Evolutionary conservation across 2,113 vertebrate genomes (phyloP), one percentile per base, ranked within the genome.

Genomic region (Tragelaphus strepsiceros): DNA sequence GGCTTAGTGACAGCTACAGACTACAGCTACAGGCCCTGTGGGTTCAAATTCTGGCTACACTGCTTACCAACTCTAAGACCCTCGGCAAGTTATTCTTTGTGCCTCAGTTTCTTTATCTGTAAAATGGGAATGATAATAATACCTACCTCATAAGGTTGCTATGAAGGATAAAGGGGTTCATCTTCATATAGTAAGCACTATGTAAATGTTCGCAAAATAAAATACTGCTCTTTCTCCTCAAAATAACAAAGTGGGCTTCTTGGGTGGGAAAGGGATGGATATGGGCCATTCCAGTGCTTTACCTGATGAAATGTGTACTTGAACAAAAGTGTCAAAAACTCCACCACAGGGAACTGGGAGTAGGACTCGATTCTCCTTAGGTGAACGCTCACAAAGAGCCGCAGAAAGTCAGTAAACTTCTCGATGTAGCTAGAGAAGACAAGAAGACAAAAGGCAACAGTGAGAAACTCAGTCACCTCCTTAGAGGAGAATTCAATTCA

Each of bases 261-360:
- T 1, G 21, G 11, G 35, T 21, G 43, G 32, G 11, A 35, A 43
- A 91, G 59, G 17, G 58, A 90, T 83, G 24, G 0, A 0, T 6
- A 88, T 85, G 24, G 0, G 0, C 5, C 0, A 3, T 39, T 0
- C 8, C 30, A 24, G 49, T 24, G 88, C 46, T 83, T 96, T 99
- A 99, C 99, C 99, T 99, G 99, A 98, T 99, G 99, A 98, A 99
- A 99, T 8, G 99, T 99, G 98, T 99, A 99, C 97, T 99, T 99
- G 99, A 99, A 99, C 97, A 99, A 98, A 94, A 99, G 99, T 3
- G 99, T 99, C 98, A 99, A 98, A 98, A 99, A 99, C 97, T 99
- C 99, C 90, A 99, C 99, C 82, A 99, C 99, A 0, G 99, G 99
- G 98, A 99, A 99, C 98, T 99, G 99, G 95, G 99, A 99, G 96